Percentiles rank a stretch among this genome's conserved stretches.
Evolutionary conservation across 1,140 invertebrate genomes (phyloP).

Genomic region (Achatina immaculata): DNA sequence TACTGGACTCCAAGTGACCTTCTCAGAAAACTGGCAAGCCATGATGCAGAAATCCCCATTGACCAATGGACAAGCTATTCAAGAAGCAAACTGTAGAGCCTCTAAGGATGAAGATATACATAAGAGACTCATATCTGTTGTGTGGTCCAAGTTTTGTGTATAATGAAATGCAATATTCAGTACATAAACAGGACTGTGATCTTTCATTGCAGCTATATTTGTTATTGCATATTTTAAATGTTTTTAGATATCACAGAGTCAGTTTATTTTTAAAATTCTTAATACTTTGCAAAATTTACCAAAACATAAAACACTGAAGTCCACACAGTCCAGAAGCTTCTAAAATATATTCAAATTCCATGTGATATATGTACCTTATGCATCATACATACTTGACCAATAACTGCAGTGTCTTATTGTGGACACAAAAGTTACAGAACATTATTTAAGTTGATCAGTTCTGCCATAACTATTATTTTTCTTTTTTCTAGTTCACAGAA

Average conservation of each 20-base stretch:
- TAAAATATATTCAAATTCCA: no score
- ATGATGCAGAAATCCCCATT: conserved; percentile 52
- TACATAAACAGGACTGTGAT: not conserved
- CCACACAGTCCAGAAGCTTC: no score
- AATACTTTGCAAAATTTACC: no score
- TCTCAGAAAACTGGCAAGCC: conserved; percentile 48
- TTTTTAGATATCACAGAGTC: not conserved
- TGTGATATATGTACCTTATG: no score
- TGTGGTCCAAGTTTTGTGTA: not conserved
- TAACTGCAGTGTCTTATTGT: no score
- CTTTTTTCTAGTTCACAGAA: no score
- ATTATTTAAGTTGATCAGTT: no score
- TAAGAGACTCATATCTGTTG: not conserved
- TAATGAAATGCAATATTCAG: not conserved
- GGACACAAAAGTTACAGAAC: no score
- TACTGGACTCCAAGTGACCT: conserved; percentile 63
- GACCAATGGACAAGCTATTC: conserved; percentile 50
- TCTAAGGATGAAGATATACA: not conserved
- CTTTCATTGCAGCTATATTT: not conserved
- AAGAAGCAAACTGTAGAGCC: conserved; percentile 46
- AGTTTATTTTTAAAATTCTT: not conserved
- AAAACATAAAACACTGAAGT: no score
- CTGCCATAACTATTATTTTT: no score
- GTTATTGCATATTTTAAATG: not conserved
- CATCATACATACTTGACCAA: no score